Evolutionary conservation across 2,797 vertebrate genomes (phyloP), one percentile per base, ranked within the genome.

Genomic region (Austrolebias charrua): DNA sequence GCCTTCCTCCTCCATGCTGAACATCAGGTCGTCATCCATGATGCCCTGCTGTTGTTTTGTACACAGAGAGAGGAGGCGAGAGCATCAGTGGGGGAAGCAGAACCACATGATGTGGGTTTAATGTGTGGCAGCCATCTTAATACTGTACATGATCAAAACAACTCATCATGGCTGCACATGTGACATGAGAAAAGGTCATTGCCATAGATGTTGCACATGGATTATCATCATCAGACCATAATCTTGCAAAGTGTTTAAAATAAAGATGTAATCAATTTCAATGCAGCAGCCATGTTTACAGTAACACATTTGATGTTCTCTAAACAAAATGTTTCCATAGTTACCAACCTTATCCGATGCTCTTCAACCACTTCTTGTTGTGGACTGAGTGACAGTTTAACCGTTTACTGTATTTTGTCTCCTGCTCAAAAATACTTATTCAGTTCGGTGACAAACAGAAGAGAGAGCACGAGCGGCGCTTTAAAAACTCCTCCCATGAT

Each of bases 21-120:
- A 99, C 89, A 99, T 98, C 63, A 99, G 91, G 52, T 99, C 97
- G 16, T 98, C 95, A 0, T 97, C 95, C 97, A 99, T 98, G 78
- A 7, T 84, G 65, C n/a, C 72, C 10, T 67, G 88, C 44, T 70
- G 55, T 2, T 40, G 20, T 69, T 53, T 28, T 59, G 59, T 60
- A 4, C 38, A 51, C 16, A 59, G 38, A 59, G 52, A 40, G 59
- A 12, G 8, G 11, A 18, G 38, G 31, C 31, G 31, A 33, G 20
- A 29, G 18, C 24, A 24, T 24, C 24, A 24, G 58, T 12, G 28
- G 19, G 38, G 12, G 20, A 43, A 56, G 16, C 33, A 61, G 31
- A 56, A 24, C 20, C 11, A 31, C 35, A 42, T 1, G 4, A 15
- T 18, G 8, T 24, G 6, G 2, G 7, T 2, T 33, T 20, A 2